Percentiles rank a stretch among this genome's conserved stretches.
Conservation (phyloP, 2,113 vertebrate genomes). For the Pelmatolapia mariae region DNA sequence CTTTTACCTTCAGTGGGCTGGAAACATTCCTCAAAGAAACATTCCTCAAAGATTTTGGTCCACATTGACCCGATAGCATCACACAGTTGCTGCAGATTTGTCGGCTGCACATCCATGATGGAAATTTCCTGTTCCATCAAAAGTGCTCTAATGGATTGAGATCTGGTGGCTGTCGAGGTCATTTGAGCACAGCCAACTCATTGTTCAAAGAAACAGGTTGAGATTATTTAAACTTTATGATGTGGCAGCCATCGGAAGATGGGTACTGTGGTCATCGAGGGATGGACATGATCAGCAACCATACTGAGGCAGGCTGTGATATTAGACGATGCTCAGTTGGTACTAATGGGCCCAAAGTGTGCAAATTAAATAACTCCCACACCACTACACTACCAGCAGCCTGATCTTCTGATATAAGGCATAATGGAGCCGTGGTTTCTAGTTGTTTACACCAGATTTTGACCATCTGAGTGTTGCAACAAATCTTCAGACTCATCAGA, state of each 20-base stretch:
- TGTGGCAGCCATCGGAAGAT: background rate
- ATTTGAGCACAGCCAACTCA: too few relatives aligned
- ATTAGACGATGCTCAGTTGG: background rate
- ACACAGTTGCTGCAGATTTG: too few relatives aligned
- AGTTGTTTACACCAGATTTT: background rate
- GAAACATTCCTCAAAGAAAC: too few relatives aligned
- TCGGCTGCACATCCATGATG: too few relatives aligned
- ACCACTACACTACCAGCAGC: background rate
- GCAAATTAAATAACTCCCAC: background rate
- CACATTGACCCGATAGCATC: too few relatives aligned
- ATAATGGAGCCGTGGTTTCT: background rate
- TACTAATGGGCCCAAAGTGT: background rate
- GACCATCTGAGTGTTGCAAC: background rate
- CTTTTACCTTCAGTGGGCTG: too few relatives aligned
- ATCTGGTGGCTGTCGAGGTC: too few relatives aligned
- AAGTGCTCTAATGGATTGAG: too few relatives aligned
- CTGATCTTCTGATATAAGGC: background rate
- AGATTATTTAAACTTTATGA: background rate
- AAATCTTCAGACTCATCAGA: background rate
- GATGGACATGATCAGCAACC: background rate
- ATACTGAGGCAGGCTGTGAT: background rate
- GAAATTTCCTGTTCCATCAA: too few relatives aligned
- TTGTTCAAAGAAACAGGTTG: too few relatives aligned
- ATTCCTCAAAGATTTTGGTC: too few relatives aligned
- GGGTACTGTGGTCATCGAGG: background rate